These are phyloP conservation scores for Steinernema khuongi DNA, from an alignment of 1,140 invertebrate species.

Conservation along the genomic window DNA sequence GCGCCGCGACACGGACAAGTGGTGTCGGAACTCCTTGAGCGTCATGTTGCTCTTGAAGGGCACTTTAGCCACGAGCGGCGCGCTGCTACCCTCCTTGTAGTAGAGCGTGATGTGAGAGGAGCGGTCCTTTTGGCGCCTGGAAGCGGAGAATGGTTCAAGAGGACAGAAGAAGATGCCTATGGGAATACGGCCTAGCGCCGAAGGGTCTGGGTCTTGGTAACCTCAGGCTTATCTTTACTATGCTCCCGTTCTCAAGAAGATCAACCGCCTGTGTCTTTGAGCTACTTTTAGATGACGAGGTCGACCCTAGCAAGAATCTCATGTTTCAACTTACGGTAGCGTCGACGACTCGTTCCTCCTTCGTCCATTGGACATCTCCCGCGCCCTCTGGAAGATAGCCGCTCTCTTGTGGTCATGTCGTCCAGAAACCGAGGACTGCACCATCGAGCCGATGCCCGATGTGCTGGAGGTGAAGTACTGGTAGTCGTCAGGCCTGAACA, in stretches of 20 bases:
- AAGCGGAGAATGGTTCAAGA: neutral
- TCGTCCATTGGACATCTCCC: constrained; percentile 26
- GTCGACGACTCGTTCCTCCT: neutral
- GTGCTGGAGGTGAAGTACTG: constrained; percentile 39
- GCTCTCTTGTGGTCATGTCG: constrained; percentile 24
- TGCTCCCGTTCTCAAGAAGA: constrained; percentile 20
- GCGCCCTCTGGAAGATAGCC: constrained; percentile 32
- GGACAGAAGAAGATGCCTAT: neutral
- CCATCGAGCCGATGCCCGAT: constrained; percentile 45
- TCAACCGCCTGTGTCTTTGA: constrained; percentile 18
- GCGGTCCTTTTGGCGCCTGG: constrained; percentile 26
- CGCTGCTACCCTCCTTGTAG: constrained; percentile 22
- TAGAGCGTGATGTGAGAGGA: neutral
- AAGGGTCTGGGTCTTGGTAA: too few relatives aligned
- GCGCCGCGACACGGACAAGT: constrained; percentile 42
- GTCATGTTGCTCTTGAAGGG: constrained; percentile 40
- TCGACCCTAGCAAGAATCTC: too few relatives aligned
- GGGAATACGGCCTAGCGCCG: too few relatives aligned
- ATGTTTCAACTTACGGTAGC: constrained; percentile 20
- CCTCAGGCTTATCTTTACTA: too few relatives aligned
- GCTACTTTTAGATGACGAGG: neutral
- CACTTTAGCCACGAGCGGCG: constrained; percentile 52
- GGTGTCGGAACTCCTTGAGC: constrained; percentile 45
- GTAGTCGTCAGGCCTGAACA: constrained; percentile 24
- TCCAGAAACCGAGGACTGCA: constrained; percentile 30